phyloP scores from a whole-genome alignment of 1,140 invertebrate genomes.

The Asbolus verrucosus region DNA sequence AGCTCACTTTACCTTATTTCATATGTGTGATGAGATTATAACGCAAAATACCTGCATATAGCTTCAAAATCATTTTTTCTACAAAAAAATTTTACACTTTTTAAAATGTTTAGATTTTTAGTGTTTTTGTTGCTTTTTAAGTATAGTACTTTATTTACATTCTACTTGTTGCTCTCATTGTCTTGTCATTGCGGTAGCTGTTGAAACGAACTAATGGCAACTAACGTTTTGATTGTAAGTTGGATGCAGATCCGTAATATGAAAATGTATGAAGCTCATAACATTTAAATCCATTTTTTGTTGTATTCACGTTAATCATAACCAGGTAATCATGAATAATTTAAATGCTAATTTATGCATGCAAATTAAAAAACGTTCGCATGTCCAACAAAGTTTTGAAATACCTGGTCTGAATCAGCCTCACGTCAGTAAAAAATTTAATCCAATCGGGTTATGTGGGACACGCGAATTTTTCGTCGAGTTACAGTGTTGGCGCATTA shows the following conservation, averaged over 20 bases:
- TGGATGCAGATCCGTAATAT: not conserved
- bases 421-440: slow-evolving; percentile 24
- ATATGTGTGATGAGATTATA: no score
- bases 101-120: no score
- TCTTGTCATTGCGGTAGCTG: no score
- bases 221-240: no score
- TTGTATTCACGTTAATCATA: slow-evolving; percentile 2
- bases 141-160: no score
- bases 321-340: slow-evolving; percentile 19
- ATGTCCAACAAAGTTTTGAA: slow-evolving; percentile 26
- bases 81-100: no score
- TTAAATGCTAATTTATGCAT: slow-evolving; percentile 13
- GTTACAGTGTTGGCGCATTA: not conserved
- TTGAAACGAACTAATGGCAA: no score
- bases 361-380: slow-evolving; percentile 17
- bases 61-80: no score
- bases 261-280: not conserved
- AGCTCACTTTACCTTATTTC: no score
- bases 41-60: no score
- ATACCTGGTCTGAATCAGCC: not conserved
- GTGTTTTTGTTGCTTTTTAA: no score
- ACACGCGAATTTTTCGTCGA: slow-evolving; percentile 13
- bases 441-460: slow-evolving; percentile 11
- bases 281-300: slow-evolving; percentile 18
- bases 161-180: no score